Evolutionary conservation across 1,140 invertebrate genomes (phyloP).

Genomic region (Monochamus saltuarius): DNA sequence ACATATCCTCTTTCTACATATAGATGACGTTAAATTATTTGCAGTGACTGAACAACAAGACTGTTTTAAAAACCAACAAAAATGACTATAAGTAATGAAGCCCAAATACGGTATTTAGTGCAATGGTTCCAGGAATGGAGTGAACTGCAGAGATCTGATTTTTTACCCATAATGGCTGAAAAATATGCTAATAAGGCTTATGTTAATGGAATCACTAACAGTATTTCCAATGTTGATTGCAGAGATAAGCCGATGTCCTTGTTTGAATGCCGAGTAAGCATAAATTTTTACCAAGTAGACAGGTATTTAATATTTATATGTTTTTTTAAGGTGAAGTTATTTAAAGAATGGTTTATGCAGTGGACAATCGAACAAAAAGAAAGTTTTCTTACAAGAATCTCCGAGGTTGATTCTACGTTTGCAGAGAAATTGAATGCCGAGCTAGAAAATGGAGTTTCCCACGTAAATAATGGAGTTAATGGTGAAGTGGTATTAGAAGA

Average conservation of each 20-base stretch:
- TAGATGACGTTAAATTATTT: slow-evolving; percentile 16
- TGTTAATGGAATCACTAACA: slow-evolving; percentile 73
- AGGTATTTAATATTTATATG: slow-evolving; percentile 15
- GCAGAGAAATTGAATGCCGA: slow-evolving; percentile 68
- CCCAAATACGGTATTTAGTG: slow-evolving; percentile 74
- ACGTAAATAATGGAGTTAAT: slow-evolving; percentile 5
- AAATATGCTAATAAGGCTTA: slow-evolving; percentile 62
- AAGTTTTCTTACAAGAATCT: slow-evolving; percentile 66
- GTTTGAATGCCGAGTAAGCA: slow-evolving; percentile 80
- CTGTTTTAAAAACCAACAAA: slow-evolving; percentile 23
- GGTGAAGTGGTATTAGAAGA: slow-evolving; percentile 15
- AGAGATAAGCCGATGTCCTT: slow-evolving; percentile 78
- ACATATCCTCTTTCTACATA: neutral
- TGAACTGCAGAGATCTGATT: slow-evolving; percentile 81
- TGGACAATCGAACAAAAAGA: slow-evolving; percentile 78
- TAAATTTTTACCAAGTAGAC: too few species aligned
- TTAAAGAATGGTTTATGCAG: slow-evolving; percentile 80
- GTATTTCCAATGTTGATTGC: slow-evolving; percentile 66
- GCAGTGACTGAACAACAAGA: slow-evolving; percentile 30
- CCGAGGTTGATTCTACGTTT: slow-evolving; percentile 70
- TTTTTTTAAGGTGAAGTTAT: slow-evolving; percentile 69
- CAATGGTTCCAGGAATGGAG: slow-evolving; percentile 91
- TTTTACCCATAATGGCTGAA: slow-evolving; percentile 74
- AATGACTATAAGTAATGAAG: slow-evolving; percentile 56
- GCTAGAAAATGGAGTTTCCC: slow-evolving; percentile 45